Base-by-base conservation (phyloP, 2,888 invertebrate genomes). In the Parapristionchus giblindavisi region DNA sequence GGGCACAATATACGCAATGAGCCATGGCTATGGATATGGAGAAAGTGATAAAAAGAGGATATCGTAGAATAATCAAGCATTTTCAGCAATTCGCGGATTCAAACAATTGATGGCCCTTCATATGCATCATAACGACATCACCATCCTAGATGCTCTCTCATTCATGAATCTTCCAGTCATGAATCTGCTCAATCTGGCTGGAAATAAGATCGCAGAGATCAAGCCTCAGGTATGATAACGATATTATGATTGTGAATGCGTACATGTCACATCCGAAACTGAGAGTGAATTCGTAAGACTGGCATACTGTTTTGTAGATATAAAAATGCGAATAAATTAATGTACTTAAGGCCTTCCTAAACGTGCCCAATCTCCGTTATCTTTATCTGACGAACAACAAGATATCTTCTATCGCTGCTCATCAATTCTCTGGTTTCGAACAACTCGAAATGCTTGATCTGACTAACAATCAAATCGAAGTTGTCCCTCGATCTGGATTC, bases 141-240 rank as follows among this genome's bases (percentile, higher is more conserved):
- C 76, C 17, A 76, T 79, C 32, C 72, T 88, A 27, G 86, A 85
- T 2, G 81, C 86, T 27, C 77, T 88, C 17, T 82, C 84, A 43
- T 87, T 88, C 71, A 81, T 88, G 81, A 88, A 88, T 75, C 80
- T 88, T 21, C 88, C 88, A 4, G 81, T 84, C 24, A 77, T 88
- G 38, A 85, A 84, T 38, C 77, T 88, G 8, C 81, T 88, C 17
- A 88, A 88, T 72, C 76, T 87, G 72, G 86, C 88, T 3, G 75
- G 76, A 29, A 88, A 88, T 71, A 75, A 80, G 38, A 87, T 87
- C 73, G 66, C 77, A 3, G 78, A 76, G 17, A 65, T 76, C 51
- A 71, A 60, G 32, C 72, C 72, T 8, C 75, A 75, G 68, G 75
- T 75, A 3, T n/a, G 56, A 6, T 17, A 21, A 51, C 51, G 21